Evolutionary conservation across 2,113 vertebrate species (phyloP), one percentile per base, ranked within the genome.

Genomic region (Erpornis zantholeuca): DNA sequence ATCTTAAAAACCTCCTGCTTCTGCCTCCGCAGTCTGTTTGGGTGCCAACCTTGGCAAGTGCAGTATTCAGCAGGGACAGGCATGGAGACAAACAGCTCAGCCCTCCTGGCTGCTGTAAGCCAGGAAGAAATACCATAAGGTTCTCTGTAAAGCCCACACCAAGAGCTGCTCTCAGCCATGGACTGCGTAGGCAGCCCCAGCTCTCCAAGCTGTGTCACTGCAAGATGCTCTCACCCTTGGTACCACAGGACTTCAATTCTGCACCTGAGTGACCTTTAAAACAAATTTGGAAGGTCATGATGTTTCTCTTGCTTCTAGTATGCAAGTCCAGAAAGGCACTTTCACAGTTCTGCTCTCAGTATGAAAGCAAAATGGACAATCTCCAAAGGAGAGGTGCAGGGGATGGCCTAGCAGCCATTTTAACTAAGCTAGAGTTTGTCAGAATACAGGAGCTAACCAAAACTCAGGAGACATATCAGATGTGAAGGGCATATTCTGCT

Each of bases 71-170:
- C 66, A 76, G 53, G 81, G 86, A 94, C 92, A 91, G 53, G 42
- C 6, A 2, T 29, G 66, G 49, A 76, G 90, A 91, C 72, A 89
- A 87, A 84, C 81, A 96, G 73, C 56, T 94, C 78, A 50, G 77
- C 24, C 49, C 35, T 92, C 27, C 44, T 5, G 38, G 38, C 49
- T 88, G 47, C 12, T 2, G 3, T 0, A 4, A 44, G 53, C 35
- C 1, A 8, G 44, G 57, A 71, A 91, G 60, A 93, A 95, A 77
- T 20, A 66, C 11, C 72, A 73, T 66, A 7, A 61, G 60, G 33
- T 18, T 60, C 40, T 29, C 24, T 0, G 44, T 20, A 59, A 83
- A 86, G 45, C 15, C 31, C n/a, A 28, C 1, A 4, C 38, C 57
- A 38, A 68, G 47, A 70, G 42, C 69, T 3, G 0, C 38, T 73